Evolutionary conservation across 2,113 vertebrate species (phyloP), one percentile per base, ranked within the genome.

Genomic region (Turdus rufiventris): DNA sequence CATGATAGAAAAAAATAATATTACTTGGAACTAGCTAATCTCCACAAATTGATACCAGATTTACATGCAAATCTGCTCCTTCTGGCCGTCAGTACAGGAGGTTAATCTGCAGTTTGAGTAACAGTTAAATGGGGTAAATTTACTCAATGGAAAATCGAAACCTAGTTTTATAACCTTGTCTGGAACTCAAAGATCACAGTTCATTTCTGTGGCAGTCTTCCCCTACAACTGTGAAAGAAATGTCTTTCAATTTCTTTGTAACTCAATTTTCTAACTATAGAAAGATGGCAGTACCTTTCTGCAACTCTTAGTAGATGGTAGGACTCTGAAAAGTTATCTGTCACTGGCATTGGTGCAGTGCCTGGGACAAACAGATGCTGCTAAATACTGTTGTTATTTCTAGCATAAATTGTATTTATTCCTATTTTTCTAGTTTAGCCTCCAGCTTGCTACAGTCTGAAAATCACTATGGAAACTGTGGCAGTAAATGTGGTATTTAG

Each of bases 401-500:
- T 74, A 81, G 51, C 40, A 90, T 88, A 86, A 93, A 86, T 86
- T 88, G 63, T 75, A 89, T 85, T 84, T 62, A 71, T 68, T 45
- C 54, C 40, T 80, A 36, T 87, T 93, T 91, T 87, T 93, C 56
- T 78, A 76, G 40, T 94, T 85, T 70, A 88, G 38, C 38, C 18
- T 88, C 36, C 43, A 72, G 76, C 36, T 29, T 90, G 57, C 51
- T 93, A 74, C 68, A 78, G 34, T 51, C 83, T 92, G 68, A 88
- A 92, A 92, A 96, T 96, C 77, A 56, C 86, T 92, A 92, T 93
- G 87, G 89, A 94, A 96, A 97, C 91, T 53, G 50, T 77, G 38
- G 26, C 87, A 79, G 73, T 83, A 88, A 91, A 74, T 77, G 73
- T 75, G 33, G 33, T 85, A 84, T 89, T 95, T 94, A 94, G 57